A percentile compares a stretch with the other conserved stretches of the same genome.
phyloP scores from a whole-genome alignment of 2,113 vertebrate genomes.

The Isurus oxyrinchus region DNA sequence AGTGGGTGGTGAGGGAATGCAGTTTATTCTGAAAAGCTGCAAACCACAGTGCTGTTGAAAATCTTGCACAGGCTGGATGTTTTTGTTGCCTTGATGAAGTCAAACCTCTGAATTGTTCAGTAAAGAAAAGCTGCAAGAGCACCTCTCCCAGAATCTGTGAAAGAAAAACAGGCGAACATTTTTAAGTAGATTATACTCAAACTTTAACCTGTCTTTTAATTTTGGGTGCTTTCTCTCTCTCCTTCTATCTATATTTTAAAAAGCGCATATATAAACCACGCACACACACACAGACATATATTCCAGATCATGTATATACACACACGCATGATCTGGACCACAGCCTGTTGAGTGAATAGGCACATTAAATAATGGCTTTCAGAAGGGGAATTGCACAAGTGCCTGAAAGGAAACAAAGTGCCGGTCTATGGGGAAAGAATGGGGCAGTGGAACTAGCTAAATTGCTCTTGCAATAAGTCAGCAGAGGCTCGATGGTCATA shows the following conservation, averaged over 20 bases:
- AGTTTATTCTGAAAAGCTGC: background rate
- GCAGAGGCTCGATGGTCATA: background rate
- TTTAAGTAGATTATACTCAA: background rate
- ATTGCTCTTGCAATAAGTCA: background rate
- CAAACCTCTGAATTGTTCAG: background rate
- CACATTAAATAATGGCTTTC: background rate
- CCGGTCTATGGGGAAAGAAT: background rate
- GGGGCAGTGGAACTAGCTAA: background rate
- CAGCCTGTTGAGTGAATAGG: background rate
- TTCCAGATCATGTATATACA: no score
- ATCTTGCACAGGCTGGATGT: no score
- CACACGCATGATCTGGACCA: no score
- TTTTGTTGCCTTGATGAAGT: background rate
- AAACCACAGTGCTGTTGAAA: background rate
- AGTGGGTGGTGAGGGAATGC: background rate
- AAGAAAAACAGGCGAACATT: background rate
- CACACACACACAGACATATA: no score
- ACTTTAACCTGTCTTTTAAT: background rate
- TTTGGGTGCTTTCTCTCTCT: background rate
- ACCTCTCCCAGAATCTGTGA: background rate
- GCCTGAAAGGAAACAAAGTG: background rate
- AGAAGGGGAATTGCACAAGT: background rate
- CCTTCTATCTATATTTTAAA: no score
- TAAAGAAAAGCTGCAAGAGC: background rate
- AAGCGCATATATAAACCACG: no score